Conservation (phyloP, 2,888 invertebrate genomes). For the Molorchus minor region DNA sequence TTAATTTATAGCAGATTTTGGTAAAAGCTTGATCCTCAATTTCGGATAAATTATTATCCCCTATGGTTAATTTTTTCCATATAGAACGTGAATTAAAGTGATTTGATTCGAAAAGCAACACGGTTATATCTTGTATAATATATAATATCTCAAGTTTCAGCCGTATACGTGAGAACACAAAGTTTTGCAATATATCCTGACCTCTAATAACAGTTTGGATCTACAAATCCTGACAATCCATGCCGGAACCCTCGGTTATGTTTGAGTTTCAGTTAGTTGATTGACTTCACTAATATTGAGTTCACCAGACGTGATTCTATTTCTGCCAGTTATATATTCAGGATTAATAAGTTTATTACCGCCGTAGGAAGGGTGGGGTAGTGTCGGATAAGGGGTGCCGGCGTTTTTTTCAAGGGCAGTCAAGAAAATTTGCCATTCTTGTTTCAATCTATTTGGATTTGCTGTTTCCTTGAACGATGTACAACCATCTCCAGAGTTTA, state of each 20-base stretch:
- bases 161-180: not conserved
- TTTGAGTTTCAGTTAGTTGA: not conserved
- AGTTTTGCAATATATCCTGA: not conserved
- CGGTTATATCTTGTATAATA: not conserved
- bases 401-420: not conserved
- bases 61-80: no score
- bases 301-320: not conserved
- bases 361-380: no score
- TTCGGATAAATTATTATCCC: no score
- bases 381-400: not conserved
- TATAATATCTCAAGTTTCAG: not conserved
- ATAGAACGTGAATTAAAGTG: not conserved
- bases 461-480: no score
- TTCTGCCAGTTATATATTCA: no score
- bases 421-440: not conserved
- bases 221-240: no score
- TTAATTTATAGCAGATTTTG: no score
- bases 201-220: not conserved
- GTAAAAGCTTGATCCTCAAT: no score
- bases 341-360: no score
- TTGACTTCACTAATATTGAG: not conserved
- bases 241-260: not conserved
- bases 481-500: no score
- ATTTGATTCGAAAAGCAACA: not conserved
- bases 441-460: no score